Conservation (phyloP, 2,797 vertebrate genomes). For the Darevskia nairensis region DNA sequence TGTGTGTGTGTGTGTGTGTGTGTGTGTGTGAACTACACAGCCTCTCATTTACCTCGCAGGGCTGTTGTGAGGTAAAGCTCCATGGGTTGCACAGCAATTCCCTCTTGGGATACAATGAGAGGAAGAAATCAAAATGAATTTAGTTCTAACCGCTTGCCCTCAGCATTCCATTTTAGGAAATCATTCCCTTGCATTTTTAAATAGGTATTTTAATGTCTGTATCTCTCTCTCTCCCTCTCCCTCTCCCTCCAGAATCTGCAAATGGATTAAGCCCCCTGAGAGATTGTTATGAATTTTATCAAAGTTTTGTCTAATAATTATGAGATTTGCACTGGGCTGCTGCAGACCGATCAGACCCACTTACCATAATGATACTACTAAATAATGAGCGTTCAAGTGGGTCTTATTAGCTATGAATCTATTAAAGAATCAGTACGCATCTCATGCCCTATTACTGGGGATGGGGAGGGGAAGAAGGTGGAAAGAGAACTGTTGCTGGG, state of each 20-base stretch:
- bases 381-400: slow-evolving; percentile 81
- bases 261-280: slow-evolving; percentile 58
- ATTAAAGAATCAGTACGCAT: slow-evolving; percentile 65
- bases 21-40: background rate
- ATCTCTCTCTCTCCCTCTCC: slow-evolving; percentile 34
- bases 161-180: background rate
- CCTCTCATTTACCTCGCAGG: background rate
- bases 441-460: slow-evolving; percentile 61
- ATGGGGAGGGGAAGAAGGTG: slow-evolving; percentile 5
- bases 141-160: background rate
- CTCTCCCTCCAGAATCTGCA: slow-evolving; percentile 40
- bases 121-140: background rate
- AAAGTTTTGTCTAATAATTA: slow-evolving; percentile 75
- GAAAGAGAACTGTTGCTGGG: slow-evolving; percentile 54
- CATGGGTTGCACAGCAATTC: background rate
- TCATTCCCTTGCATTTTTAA: slow-evolving; percentile 16
- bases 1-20: too few relatives aligned
- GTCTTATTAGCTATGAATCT: slow-evolving; percentile 76
- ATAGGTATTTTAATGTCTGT: slow-evolving; percentile 17
- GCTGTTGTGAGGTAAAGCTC: background rate
- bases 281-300: slow-evolving; percentile 68
- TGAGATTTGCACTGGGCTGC: slow-evolving; percentile 69
- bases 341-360: slow-evolving; percentile 75
- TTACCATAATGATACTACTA: slow-evolving; percentile 77
- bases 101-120: background rate